Conservation (phyloP, 2,888 invertebrate genomes). For the Leucophenga maculata region DNA sequence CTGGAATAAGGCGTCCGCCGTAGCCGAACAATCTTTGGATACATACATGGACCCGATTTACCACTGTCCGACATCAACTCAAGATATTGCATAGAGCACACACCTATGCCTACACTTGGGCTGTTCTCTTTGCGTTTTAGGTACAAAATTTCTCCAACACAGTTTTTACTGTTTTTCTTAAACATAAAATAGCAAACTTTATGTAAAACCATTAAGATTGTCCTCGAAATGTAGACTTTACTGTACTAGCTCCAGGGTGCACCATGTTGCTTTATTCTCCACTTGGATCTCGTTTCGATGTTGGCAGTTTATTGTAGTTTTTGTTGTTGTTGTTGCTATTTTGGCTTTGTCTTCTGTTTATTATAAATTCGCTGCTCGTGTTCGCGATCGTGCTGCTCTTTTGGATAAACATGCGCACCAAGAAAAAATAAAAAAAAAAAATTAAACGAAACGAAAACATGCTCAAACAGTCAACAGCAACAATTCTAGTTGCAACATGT, state of each 20-base stretch:
- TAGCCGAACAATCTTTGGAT: too few relatives aligned
- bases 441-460: not conserved
- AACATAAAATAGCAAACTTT: too few relatives aligned
- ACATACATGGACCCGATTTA: too few relatives aligned
- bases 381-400: slow-evolving; percentile 40
- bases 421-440: not conserved
- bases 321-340: not conserved
- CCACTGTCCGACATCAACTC: too few relatives aligned
- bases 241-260: slow-evolving; percentile 60
- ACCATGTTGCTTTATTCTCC: slow-evolving; percentile 28
- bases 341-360: slow-evolving; percentile 18
- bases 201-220: too few relatives aligned
- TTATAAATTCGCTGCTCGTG: slow-evolving; percentile 26
- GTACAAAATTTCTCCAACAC: too few relatives aligned
- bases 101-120: too few relatives aligned
- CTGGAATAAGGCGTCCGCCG: too few relatives aligned
- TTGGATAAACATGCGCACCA: slow-evolving; percentile 40
- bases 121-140: too few relatives aligned
- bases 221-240: too few relatives aligned
- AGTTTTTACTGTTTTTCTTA: too few relatives aligned
- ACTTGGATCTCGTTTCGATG: slow-evolving; percentile 1
- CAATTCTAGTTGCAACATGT: slow-evolving; percentile 50
- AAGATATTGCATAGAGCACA: too few relatives aligned
- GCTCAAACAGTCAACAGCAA: not conserved
- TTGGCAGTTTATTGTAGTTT: not conserved